Evolutionary conservation across 2,113 vertebrate species (phyloP), one percentile per base, ranked within the genome.

Genomic region (Osmerus mordax): DNA sequence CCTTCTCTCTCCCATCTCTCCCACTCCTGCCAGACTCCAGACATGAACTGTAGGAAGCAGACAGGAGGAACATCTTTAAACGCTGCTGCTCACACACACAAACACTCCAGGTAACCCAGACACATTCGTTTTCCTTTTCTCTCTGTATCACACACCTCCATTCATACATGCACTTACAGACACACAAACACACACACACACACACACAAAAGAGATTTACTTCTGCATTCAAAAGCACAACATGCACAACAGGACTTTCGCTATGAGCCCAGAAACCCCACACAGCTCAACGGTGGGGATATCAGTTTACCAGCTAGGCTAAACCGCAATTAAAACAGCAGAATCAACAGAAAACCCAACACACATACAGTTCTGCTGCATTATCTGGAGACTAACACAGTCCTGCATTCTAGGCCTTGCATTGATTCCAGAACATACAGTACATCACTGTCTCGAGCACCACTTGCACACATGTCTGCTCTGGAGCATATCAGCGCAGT

Each of bases 361-460:
- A 53, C 51, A 19, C 70, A 47, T n/a, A 74, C 69, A 72, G 74
- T 77, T 76, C 63, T 68, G 56, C 67, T 69, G 76, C 70, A 76
- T 79, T 72, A 81, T 82, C 53, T 41, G 70, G 81, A 80, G 72
- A 83, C 70, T 83, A 77, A 69, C 69, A 28, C 70, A 65, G 74
- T 70, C 65, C 77, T 74, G 78, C 64, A 75, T 81, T 82, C 77
- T 83, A 82, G 81, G 71, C 78, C 62, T 70, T 66, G 65, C 75
- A 87, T 84, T 69, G 87, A 90, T 90, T 86, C 79, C 79, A 82
- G 78, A 83, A 80, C 76, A 61, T 78, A 81, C 71, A 58, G 7
- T 55, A 55, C n/a, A 74, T 78, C 36, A 71, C 51, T 32, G n/a
- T 70, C 54, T n/a, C 18, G 3, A 23, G 74, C n/a, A 69, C 56